Conservation (phyloP, 2,113 vertebrate genomes). For the Apteryx mantelli region DNA sequence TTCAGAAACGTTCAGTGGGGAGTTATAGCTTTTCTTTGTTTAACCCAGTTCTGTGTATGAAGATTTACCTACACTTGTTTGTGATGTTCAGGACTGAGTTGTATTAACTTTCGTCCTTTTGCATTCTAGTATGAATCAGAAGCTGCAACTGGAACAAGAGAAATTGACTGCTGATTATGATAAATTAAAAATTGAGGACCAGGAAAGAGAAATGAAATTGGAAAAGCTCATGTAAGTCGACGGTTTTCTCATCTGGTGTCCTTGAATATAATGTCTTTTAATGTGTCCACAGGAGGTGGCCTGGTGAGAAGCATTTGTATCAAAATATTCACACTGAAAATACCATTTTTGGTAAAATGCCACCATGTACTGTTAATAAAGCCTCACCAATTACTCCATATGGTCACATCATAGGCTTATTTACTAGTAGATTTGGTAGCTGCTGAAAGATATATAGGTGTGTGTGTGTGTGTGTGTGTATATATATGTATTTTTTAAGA, state of each 20-base stretch:
- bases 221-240: conserved; percentile 86
- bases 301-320: not conserved
- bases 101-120: conserved; percentile 13
- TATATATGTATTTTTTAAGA: not conserved
- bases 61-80: not conserved
- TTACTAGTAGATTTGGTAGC: not conserved
- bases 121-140: conserved; percentile 85
- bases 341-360: not conserved
- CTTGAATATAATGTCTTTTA: not conserved
- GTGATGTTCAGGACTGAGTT: not conserved
- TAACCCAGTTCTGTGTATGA: not conserved
- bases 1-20: not conserved
- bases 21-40: not conserved
- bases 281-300: not conserved
- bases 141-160: conserved; percentile 90
- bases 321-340: not conserved
- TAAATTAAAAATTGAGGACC: conserved; percentile 89
- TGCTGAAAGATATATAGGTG: not conserved
- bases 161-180: conserved; percentile 90
- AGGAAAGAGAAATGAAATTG: conserved; percentile 87
- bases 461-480: too few species aligned
- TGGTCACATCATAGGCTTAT: not conserved
- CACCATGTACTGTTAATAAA: not conserved
- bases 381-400: rapidly evolving
- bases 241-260: not conserved